Evolutionary conservation across 1,140 invertebrate species (phyloP).

Genomic region (Drosophila insularis): DNA sequence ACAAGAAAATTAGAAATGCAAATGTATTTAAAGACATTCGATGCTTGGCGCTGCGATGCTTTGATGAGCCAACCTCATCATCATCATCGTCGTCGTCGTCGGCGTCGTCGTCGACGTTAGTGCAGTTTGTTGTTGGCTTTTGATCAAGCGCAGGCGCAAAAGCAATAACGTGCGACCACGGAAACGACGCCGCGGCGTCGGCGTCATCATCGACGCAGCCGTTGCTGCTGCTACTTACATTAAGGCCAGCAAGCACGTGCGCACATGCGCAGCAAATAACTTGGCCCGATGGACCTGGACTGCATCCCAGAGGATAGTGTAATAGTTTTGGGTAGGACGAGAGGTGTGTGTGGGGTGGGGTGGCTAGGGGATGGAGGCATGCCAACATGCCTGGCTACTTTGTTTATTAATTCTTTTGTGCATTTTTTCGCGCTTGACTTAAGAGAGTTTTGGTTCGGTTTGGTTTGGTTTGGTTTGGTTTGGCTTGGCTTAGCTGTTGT

Average conservation of each 20-base stretch:
- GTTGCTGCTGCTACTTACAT: slow-evolving; percentile 44
- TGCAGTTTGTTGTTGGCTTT: slow-evolving; percentile 45
- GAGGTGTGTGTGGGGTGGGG: not conserved
- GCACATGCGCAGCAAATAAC: slow-evolving; percentile 78
- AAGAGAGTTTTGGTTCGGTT: slow-evolving; percentile 28
- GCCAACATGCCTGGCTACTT: slow-evolving; percentile 75
- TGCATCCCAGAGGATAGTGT: slow-evolving; percentile 27
- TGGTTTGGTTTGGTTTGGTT: slow-evolving; percentile 15
- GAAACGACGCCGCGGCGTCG: slow-evolving; percentile 32
- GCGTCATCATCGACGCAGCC: slow-evolving; percentile 28
- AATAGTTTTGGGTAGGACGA: slow-evolving; percentile 1
- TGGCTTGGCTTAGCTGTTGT: not conserved
- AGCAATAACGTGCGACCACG: slow-evolving; percentile 77
- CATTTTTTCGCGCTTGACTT: slow-evolving; percentile 75
- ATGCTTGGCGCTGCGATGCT: slow-evolving; percentile 30
- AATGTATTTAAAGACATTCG: slow-evolving; percentile 50
- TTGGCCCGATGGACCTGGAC: slow-evolving; percentile 46
- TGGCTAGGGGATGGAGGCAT: slow-evolving; percentile 33
- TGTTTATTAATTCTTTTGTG: slow-evolving; percentile 80
- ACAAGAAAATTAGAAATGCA: slow-evolving; percentile 73
- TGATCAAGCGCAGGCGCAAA: slow-evolving; percentile 74
- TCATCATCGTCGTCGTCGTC: slow-evolving; percentile 6
- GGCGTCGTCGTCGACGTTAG: slow-evolving; percentile 21
- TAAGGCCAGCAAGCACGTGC: slow-evolving; percentile 74
- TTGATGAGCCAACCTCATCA: slow-evolving; percentile 36